A percentile compares a stretch with the other conserved stretches of the same genome.
These are phyloP conservation scores for Mus musculus DNA, from an alignment of 2,113 vertebrate species.

Conservation along the genomic window GRCm39 chr1:40880001-40880500, in stretches of 20 bases:
- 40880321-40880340: neutral
- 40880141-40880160: neutral
- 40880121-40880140: no score
- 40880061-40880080: no score
- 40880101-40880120: neutral
- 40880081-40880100: neutral
- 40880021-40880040: neutral
- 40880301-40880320: no score
- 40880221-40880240: neutral
- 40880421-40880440: neutral
- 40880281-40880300: neutral
- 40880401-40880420: neutral
- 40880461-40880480: constrained; percentile 15
- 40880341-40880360: fast-evolving
- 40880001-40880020: neutral
- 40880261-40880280: neutral
- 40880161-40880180: neutral
- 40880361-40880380: fast-evolving
- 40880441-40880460: constrained; percentile 4
- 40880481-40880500: constrained; percentile 58
- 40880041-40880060: no score
- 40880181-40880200: neutral
- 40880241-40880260: fast-evolving
- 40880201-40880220: neutral
- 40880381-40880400: neutral